Conservation (phyloP, 2,113 vertebrate species). For the Apaloderma vittatum region DNA sequence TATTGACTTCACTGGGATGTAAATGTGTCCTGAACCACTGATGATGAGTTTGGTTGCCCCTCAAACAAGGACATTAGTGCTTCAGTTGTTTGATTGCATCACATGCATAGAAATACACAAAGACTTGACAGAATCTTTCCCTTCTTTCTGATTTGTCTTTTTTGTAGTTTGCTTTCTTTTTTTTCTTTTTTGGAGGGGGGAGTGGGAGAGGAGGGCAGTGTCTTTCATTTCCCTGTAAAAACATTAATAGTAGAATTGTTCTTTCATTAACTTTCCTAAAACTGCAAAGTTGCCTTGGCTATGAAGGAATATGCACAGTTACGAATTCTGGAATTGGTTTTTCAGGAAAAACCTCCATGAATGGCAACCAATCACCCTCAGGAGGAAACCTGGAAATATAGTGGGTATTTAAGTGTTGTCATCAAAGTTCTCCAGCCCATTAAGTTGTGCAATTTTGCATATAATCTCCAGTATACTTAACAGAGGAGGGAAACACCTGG, state of each 20-base stretch:
- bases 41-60: neutral
- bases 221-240: neutral
- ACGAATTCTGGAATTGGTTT: neutral
- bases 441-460: constrained; percentile 61
- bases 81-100: neutral
- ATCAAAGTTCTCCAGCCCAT: constrained; percentile 62
- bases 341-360: neutral
- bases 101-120: neutral
- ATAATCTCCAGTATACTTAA: constrained; percentile 7
- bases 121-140: neutral
- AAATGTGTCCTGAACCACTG: neutral
- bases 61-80: neutral
- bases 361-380: neutral
- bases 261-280: neutral
- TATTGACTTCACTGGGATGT: neutral
- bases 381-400: constrained; percentile 37
- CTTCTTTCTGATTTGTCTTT: neutral
- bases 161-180: neutral
- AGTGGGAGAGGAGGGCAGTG: no score
- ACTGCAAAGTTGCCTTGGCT: neutral
- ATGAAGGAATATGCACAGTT: neutral
- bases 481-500: constrained; percentile 37
- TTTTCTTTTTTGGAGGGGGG: neutral
- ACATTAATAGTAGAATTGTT: neutral
- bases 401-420: constrained; percentile 56